Conservation (phyloP, 1,140 invertebrate species). For the Adelges cooleyi region DNA sequence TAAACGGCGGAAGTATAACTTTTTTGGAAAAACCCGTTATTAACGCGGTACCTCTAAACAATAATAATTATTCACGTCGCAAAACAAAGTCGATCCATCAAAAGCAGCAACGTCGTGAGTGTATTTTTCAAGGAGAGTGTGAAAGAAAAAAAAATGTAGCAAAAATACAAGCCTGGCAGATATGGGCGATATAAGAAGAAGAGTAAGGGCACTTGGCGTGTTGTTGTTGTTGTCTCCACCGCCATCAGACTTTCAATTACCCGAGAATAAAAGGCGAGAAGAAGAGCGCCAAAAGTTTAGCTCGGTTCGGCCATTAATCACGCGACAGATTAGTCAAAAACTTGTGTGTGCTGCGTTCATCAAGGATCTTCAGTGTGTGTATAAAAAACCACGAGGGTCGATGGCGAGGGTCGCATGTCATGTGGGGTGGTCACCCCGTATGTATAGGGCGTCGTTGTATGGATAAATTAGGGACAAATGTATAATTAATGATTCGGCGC, state of each 20-base stretch:
- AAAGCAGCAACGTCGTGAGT: background rate
- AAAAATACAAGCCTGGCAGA: too few species aligned
- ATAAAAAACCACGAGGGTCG: background rate
- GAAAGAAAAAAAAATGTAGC: too few species aligned
- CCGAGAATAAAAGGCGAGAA: background rate
- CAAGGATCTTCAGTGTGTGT: background rate
- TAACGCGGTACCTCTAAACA: background rate
- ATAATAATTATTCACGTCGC: slow-evolving; percentile 26
- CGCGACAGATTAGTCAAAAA: slow-evolving; percentile 26
- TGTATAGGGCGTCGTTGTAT: background rate
- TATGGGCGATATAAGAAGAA: too few species aligned
- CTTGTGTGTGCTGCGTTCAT: background rate
- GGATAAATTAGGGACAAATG: slow-evolving; percentile 14
- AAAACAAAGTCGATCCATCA: slow-evolving; percentile 28
- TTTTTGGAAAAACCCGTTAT: too few species aligned
- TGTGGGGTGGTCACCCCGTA: too few species aligned
- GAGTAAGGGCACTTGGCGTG: background rate
- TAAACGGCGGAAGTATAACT: too few species aligned
- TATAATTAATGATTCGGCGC: slow-evolving; percentile 12
- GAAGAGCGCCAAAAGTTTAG: slow-evolving; percentile 2
- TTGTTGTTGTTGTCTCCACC: background rate
- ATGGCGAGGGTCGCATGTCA: too few species aligned
- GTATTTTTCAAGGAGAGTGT: too few species aligned
- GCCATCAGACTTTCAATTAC: slow-evolving; percentile 21
- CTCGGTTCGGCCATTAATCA: slow-evolving; percentile 22